These are phyloP conservation scores for Sebastes oblongus DNA, from an alignment of 2,797 vertebrate species.

Conservation along the genomic window DNA sequence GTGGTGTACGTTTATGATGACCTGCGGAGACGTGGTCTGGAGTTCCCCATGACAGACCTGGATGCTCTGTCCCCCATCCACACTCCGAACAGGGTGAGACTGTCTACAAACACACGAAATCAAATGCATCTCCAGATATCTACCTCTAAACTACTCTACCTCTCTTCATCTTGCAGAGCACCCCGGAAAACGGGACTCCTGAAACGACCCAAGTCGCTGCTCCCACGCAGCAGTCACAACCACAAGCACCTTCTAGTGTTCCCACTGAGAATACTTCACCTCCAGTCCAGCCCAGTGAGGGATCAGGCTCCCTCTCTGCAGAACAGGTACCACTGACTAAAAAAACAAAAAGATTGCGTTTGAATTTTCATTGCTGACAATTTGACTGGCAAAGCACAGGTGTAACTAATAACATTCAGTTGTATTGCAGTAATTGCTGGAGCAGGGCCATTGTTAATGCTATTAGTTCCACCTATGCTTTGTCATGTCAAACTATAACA, in stretches of 20 bases:
- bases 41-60: conserved; percentile 99
- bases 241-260: conserved; percentile 14
- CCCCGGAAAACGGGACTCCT: conserved; percentile 68
- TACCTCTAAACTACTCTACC: neutral
- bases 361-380: neutral
- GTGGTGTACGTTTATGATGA: conserved; percentile 95
- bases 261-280: conserved; percentile 33
- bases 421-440: neutral
- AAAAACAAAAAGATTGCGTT: neutral
- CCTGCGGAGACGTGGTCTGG: conserved; percentile 91
- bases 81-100: conserved; percentile 92
- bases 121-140: neutral
- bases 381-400: neutral
- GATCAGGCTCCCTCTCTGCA: conserved; percentile 52
- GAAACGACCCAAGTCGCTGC: conserved; percentile 17
- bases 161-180: conserved; percentile 67
- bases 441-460: neutral
- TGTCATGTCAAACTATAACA: neutral
- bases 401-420: neutral
- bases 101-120: neutral
- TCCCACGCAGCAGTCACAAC: conserved; percentile 36
- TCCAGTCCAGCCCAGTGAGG: conserved; percentile 34
- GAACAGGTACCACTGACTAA: conserved; percentile 69
- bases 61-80: conserved; percentile 97
- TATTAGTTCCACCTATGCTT: neutral